phyloP scores from a whole-genome alignment of 2,888 invertebrate species.

The Noctua janthina region DNA sequence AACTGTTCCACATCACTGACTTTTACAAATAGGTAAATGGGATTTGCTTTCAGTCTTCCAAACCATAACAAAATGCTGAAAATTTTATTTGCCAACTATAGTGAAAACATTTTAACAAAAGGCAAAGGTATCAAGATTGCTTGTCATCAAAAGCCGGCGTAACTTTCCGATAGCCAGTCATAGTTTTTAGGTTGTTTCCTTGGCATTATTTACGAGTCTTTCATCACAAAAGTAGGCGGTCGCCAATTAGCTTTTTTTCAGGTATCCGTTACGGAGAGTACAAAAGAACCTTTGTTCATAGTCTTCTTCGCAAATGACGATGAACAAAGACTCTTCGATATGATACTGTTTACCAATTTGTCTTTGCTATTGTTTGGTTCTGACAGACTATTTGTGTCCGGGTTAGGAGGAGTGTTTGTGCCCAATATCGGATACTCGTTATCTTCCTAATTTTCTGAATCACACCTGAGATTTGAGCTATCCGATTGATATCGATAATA shows the following conservation, averaged over 20 bases:
- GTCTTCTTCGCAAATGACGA: constrained; percentile 78
- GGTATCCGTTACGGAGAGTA: constrained; percentile 61
- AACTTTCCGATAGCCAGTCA: constrained; percentile 45
- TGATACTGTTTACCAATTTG: constrained; percentile 82
- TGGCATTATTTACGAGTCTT: constrained; percentile 49
- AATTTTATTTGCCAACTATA: neutral
- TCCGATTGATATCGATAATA: constrained; percentile 39
- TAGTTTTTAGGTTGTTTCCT: constrained; percentile 49
- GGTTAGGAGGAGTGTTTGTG: constrained; percentile 71
- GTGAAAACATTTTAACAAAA: constrained; percentile 18
- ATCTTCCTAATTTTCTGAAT: constrained; percentile 49
- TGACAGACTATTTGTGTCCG: constrained; percentile 77
- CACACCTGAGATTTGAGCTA: constrained; percentile 31
- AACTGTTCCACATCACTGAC: neutral
- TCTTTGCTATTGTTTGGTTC: constrained; percentile 78
- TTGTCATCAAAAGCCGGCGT: constrained; percentile 36
- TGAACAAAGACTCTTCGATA: constrained; percentile 81
- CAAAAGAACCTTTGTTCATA: constrained; percentile 72
- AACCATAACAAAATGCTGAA: neutral
- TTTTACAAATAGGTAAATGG: constrained; percentile 44
- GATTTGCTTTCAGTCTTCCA: neutral
- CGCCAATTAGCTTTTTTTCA: constrained; percentile 62
- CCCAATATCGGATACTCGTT: constrained; percentile 45
- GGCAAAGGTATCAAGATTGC: constrained; percentile 36
- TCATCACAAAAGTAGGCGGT: constrained; percentile 39